Evolutionary conservation across 2,888 invertebrate genomes (phyloP).

Genomic region (Eledona agricola): DNA sequence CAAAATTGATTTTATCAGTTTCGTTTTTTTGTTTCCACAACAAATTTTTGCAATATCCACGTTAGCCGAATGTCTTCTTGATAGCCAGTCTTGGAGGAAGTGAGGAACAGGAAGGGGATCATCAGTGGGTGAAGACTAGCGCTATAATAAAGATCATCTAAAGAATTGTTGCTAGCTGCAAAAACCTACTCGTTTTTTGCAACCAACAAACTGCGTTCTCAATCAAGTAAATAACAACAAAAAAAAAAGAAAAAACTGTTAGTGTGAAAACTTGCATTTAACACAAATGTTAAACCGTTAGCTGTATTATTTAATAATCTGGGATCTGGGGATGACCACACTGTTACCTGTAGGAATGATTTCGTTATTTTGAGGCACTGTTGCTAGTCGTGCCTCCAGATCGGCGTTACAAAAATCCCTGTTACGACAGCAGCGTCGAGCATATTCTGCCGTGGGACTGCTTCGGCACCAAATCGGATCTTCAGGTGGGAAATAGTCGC

Average conservation of each 20-base stretch:
- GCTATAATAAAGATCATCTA: slow-evolving; percentile 62
- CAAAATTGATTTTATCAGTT: slow-evolving; percentile 48
- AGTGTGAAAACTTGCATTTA: slow-evolving; percentile 38
- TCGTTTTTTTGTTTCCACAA: slow-evolving; percentile 58
- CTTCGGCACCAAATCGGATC: slow-evolving; percentile 64
- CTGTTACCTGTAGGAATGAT: slow-evolving; percentile 49
- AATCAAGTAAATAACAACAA: slow-evolving; percentile 16
- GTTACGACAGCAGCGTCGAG: slow-evolving; percentile 65
- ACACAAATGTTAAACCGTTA: slow-evolving; percentile 36
- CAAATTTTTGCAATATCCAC: slow-evolving; percentile 4
- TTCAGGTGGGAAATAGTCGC: slow-evolving; percentile 69
- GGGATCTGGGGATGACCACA: slow-evolving; percentile 37
- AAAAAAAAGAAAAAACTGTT: slow-evolving; percentile 33
- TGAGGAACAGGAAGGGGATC: slow-evolving; percentile 6
- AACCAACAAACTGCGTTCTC: slow-evolving; percentile 9
- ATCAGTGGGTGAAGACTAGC: slow-evolving; percentile 37
- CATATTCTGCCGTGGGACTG: slow-evolving; percentile 54
- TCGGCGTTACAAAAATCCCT: slow-evolving; percentile 69
- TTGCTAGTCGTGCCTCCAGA: slow-evolving; percentile 29
- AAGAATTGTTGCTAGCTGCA: slow-evolving; percentile 23
- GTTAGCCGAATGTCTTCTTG: slow-evolving; percentile 18
- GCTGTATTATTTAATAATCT: slow-evolving; percentile 23
- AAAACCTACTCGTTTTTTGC: slow-evolving; percentile 8
- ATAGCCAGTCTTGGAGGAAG: slow-evolving; percentile 38
- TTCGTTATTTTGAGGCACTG: slow-evolving; percentile 34